A percentile compares a stretch with the other conserved stretches of the same genome.
Evolutionary conservation across 2,113 vertebrate species (phyloP).

Genomic region (Erythrolamprus reginae): DNA sequence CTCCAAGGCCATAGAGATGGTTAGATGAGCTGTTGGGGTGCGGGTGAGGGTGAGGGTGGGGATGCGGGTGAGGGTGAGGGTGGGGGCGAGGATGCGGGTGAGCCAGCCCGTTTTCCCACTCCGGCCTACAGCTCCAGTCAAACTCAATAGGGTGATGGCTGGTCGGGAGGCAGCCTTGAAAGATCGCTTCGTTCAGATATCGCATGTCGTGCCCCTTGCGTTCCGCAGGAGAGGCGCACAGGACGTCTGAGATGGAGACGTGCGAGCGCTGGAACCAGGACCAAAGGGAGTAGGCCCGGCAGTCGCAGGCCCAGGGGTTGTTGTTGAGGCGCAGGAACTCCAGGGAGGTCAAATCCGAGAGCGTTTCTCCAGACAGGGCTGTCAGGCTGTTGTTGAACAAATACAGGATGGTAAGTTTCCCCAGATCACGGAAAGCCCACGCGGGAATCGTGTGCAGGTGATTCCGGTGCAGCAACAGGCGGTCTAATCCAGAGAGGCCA

Average conservation of each 20-base stretch:
- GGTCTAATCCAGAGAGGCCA: conserved; percentile 88
- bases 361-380: conserved; percentile 83
- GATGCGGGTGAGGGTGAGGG: not conserved
- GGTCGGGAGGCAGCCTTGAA: conserved; percentile 78
- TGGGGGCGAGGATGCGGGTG: not conserved
- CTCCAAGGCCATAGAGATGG: conserved; percentile 63
- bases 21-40: conserved; percentile 59
- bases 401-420: conserved; percentile 92
- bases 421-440: conserved; percentile 84
- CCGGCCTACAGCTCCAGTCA: conserved; percentile 61
- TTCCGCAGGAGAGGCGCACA: conserved; percentile 78
- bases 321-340: conserved; percentile 94
- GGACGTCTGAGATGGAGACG: conserved; percentile 86
- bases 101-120: conserved; percentile 37
- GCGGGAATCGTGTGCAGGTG: conserved; percentile 83
- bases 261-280: conserved; percentile 87
- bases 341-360: conserved; percentile 80
- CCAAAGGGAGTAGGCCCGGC: conserved; percentile 87
- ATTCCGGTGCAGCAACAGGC: conserved; percentile 91
- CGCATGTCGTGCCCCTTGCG: conserved; percentile 85
- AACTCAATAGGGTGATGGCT: conserved; percentile 76
- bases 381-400: conserved; percentile 93
- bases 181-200: conserved; percentile 80
- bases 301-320: conserved; percentile 96
- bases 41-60: not conserved